Conservation (phyloP, 2,888 invertebrate genomes). For the Asteroscopus sphinx region DNA sequence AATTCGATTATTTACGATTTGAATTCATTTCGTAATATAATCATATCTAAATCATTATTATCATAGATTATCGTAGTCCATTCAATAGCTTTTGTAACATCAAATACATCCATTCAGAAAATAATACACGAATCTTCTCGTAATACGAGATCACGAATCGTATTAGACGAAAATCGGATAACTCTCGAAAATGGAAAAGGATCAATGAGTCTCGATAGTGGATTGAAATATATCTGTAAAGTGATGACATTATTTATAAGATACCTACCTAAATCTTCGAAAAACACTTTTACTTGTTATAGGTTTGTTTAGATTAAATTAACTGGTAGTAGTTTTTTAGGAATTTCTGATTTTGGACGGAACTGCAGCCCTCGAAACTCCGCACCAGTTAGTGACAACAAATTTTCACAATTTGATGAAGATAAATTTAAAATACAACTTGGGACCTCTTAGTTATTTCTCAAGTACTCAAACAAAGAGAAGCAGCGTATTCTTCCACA, state of each 20-base stretch:
- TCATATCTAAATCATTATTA: conserved; percentile 8
- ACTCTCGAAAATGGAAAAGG: conserved; percentile 18
- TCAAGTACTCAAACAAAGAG: neutral
- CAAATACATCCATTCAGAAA: conserved; percentile 9
- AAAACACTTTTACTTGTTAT: neutral
- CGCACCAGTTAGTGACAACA: neutral
- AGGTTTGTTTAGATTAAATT: conserved; percentile 7
- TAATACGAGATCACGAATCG: conserved; percentile 20
- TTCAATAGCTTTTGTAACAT: conserved; percentile 23
- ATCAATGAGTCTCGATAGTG: conserved; percentile 29
- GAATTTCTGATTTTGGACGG: neutral
- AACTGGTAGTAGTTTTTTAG: neutral
- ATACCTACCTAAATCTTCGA: conserved; percentile 27
- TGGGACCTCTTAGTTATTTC: too few relatives aligned
- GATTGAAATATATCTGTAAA: conserved; percentile 32
- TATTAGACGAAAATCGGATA: conserved; percentile 13
- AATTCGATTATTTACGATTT: neutral
- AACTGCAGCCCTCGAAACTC: neutral
- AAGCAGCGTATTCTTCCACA: neutral
- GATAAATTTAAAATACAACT: too few relatives aligned
- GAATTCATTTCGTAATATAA: too few relatives aligned
- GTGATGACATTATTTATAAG: conserved; percentile 25
- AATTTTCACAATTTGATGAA: neutral
- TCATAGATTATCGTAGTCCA: conserved; percentile 9
- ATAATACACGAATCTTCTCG: conserved; percentile 8